Percentiles rank a stretch among this genome's conserved stretches.
Conservation (phyloP, 2,113 vertebrate genomes). For the Lagopus leucura region DNA sequence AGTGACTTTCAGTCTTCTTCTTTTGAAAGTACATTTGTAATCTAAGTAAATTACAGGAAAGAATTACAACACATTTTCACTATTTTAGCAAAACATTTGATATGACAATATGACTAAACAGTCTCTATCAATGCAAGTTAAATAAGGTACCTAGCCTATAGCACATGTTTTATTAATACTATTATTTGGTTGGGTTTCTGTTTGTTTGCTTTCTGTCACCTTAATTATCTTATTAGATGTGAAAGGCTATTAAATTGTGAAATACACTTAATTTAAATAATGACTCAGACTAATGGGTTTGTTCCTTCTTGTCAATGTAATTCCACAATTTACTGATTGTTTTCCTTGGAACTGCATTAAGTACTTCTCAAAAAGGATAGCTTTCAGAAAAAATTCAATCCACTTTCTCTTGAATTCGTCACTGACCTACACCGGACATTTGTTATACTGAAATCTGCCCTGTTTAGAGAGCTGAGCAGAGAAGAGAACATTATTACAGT, state of each 20-base stretch:
- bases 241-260: slow-evolving; percentile 1
- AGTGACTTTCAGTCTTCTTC: not conserved
- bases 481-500: not conserved
- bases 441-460: not conserved
- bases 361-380: not conserved
- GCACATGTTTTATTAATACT: not conserved
- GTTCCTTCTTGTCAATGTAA: not conserved
- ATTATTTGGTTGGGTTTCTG: not conserved
- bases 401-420: not conserved
- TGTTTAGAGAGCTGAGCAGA: not conserved
- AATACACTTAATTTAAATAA: not conserved
- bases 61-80: not conserved
- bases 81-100: not conserved
- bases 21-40: not conserved
- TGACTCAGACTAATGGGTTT: not conserved
- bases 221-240: slow-evolving; percentile 2
- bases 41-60: not conserved
- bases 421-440: not conserved
- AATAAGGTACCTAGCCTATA: not conserved
- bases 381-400: slow-evolving; percentile 1
- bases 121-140: not conserved
- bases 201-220: not conserved
- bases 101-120: not conserved
- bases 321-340: not conserved
- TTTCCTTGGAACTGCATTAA: not conserved